phyloP scores from a whole-genome alignment of 1,140 invertebrate species.

The Pectinophora gossypiella region DNA sequence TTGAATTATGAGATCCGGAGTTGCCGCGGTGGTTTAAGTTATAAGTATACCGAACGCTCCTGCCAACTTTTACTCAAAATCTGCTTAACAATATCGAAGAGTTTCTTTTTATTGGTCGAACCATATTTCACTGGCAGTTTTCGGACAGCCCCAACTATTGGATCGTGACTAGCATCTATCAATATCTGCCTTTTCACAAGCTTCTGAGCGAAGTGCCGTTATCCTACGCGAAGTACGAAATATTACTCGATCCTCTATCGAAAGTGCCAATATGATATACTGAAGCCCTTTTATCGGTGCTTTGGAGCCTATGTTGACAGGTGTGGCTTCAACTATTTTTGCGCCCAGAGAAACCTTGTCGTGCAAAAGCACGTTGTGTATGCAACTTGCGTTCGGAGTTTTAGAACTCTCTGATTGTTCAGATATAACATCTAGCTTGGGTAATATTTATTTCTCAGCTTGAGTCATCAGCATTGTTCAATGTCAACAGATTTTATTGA shows the following conservation, averaged over 20 bases:
- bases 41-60: no score
- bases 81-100: background rate
- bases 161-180: background rate
- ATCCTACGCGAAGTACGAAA: conserved; percentile 55
- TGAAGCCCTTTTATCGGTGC: conserved; percentile 51
- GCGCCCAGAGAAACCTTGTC: background rate
- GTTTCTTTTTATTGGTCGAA: background rate
- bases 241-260: conserved; percentile 46
- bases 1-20: no score
- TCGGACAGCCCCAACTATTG: background rate
- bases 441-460: background rate
- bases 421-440: background rate
- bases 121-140: background rate
- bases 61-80: no score
- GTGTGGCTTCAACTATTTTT: background rate
- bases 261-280: conserved; percentile 68
- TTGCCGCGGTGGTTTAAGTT: no score
- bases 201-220: conserved; percentile 20
- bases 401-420: background rate
- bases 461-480: background rate
- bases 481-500: no score
- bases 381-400: background rate
- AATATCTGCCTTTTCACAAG: background rate
- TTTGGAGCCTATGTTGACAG: conserved; percentile 9
- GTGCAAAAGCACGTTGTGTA: background rate